phyloP scores from a whole-genome alignment of 2,113 vertebrate genomes.

The Athene cunicularia region DNA sequence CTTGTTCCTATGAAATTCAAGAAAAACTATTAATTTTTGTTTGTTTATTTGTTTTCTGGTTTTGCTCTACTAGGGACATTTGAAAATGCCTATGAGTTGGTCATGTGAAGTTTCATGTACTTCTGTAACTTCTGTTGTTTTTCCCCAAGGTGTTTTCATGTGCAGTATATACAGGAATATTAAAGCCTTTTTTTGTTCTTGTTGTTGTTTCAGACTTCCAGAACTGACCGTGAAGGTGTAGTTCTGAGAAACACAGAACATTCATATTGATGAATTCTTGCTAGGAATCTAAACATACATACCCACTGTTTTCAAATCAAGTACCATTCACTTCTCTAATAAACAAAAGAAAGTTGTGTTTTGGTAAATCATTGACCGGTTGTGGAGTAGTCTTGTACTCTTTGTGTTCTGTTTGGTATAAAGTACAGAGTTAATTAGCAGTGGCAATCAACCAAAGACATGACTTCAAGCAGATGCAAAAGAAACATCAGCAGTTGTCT shows the following conservation, averaged over 20 bases:
- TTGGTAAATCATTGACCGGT: not conserved
- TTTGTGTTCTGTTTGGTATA: not conserved
- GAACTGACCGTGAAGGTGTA: not conserved
- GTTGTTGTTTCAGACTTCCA: not conserved
- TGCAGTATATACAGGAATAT: not conserved
- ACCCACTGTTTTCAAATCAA: not conserved
- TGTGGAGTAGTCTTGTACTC: not conserved
- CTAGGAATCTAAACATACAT: not conserved
- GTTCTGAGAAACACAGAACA: not conserved
- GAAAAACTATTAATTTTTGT: not conserved
- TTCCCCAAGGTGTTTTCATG: not conserved
- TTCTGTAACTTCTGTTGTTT: not conserved
- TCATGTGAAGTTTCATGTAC: not conserved
- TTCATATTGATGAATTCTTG: not conserved
- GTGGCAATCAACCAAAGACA: not conserved
- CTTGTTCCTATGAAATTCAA: not conserved
- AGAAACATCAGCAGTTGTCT: conserved; percentile 30
- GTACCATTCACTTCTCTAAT: not conserved
- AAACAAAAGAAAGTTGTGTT: not conserved
- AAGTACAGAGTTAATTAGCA: conserved; percentile 15
- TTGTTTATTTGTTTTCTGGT: not conserved
- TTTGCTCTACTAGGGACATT: not conserved
- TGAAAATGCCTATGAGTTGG: not conserved
- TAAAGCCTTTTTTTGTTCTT: not conserved
- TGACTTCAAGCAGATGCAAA: not conserved